A percentile compares a stretch with the other conserved stretches of the same genome.
These are phyloP conservation scores for Pagetopsis macropterus DNA, from an alignment of 2,797 vertebrate species.

Conservation along the genomic window DNA sequence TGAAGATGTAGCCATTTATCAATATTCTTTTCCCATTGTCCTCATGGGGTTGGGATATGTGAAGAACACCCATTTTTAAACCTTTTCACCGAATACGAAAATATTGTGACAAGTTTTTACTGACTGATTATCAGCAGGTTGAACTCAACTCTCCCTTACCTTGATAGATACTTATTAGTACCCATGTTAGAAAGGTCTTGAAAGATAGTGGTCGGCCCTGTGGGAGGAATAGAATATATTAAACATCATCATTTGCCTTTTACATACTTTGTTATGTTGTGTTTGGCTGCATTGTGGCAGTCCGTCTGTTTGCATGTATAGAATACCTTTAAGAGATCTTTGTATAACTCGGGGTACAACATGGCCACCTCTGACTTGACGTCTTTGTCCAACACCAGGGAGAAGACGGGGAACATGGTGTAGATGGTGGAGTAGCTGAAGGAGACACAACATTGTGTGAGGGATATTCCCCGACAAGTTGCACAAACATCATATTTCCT, in stretches of 20 bases:
- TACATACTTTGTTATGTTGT: background rate
- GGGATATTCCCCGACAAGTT: conserved; percentile 13
- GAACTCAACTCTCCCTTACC: conserved; percentile 82
- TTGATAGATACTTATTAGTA: conserved; percentile 99
- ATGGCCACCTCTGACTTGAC: conserved; percentile 98
- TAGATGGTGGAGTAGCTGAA: conserved; percentile 96
- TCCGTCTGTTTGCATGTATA: background rate
- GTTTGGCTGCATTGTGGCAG: background rate
- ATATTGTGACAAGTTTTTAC: background rate
- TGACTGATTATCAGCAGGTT: background rate
- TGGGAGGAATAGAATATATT: conserved; percentile 14
- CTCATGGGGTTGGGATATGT: no score
- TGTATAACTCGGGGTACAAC: conserved; percentile 98
- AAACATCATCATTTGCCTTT: background rate
- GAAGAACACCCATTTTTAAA: no score
- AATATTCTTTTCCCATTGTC: no score
- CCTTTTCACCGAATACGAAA: no score
- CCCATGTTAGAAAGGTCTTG: conserved; percentile 99
- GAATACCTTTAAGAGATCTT: conserved; percentile 96
- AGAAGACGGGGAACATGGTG: conserved; percentile 99
- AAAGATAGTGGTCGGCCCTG: conserved; percentile 96
- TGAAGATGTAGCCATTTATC: no score
- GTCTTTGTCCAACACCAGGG: conserved; percentile 97
- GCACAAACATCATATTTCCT: conserved; percentile 23
- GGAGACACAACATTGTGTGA: conserved; percentile 12